A percentile compares a stretch with the other conserved stretches of the same genome.
These are phyloP conservation scores for Pemphredon lugubris DNA, from an alignment of 2,888 invertebrate species.

Conservation along the genomic window DNA sequence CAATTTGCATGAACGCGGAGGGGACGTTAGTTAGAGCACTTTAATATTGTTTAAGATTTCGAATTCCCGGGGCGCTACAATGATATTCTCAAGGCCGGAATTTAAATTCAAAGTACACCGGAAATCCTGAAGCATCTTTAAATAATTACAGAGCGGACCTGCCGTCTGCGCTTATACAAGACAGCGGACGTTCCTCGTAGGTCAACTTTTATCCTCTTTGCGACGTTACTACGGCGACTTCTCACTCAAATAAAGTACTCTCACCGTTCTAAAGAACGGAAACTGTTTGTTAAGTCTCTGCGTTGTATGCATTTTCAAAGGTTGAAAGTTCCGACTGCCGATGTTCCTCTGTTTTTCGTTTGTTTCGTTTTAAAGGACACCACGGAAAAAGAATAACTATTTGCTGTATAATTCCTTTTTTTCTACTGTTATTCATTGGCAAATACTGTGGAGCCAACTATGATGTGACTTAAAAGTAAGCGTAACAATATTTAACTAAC, in stretches of 20 bases:
- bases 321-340: conserved; percentile 34
- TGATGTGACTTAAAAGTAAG: no score
- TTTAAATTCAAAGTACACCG: conserved; percentile 37
- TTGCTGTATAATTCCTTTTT: not conserved
- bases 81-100: conserved; percentile 9
- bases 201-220: conserved; percentile 49
- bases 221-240: conserved; percentile 16
- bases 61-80: not conserved
- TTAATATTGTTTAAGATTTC: conserved; percentile 4
- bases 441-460: no score
- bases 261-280: not conserved
- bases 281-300: conserved; percentile 41
- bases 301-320: conserved; percentile 21
- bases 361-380: not conserved
- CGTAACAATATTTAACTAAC: no score
- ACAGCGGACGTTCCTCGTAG: conserved; percentile 20
- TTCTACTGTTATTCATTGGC: no score
- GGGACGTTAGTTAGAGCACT: not conserved
- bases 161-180: conserved; percentile 6
- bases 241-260: conserved; percentile 26
- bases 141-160: conserved; percentile 37
- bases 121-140: conserved; percentile 37
- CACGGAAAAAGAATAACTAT: not conserved
- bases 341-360: conserved; percentile 3
- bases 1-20: not conserved